Evolutionary conservation across 2,888 invertebrate species (phyloP).

Genomic region (Lochmaea crataegi): DNA sequence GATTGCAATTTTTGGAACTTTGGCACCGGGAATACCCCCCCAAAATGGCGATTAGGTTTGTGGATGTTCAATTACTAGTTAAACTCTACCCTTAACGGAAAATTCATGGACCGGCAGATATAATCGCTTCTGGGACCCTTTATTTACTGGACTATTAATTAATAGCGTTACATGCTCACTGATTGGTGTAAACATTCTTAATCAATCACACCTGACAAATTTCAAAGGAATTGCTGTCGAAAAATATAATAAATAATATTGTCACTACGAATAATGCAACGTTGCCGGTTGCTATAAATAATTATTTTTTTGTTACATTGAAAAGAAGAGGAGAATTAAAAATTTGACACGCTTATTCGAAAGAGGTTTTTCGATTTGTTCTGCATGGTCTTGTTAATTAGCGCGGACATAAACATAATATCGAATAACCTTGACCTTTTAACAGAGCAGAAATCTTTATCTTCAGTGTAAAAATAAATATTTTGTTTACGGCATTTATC

Average conservation of each 20-base stretch:
- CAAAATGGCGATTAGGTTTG: too few relatives aligned
- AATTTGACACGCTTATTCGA: neutral
- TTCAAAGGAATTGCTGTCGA: neutral
- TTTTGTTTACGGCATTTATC: too few relatives aligned
- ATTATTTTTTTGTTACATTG: too few relatives aligned
- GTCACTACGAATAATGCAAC: neutral
- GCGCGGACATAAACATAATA: neutral
- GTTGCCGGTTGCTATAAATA: neutral
- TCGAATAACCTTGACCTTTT: neutral
- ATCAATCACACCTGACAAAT: conserved; percentile 4
- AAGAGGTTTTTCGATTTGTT: neutral
- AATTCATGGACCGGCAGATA: too few relatives aligned
- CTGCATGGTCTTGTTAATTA: neutral
- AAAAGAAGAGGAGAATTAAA: neutral
- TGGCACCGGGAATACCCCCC: too few relatives aligned
- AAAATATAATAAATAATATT: neutral
- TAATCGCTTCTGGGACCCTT: too few relatives aligned
- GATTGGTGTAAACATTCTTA: conserved; percentile 5
- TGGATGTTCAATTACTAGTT: too few relatives aligned
- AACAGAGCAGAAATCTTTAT: neutral
- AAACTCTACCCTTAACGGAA: too few relatives aligned
- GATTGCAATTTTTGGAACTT: too few relatives aligned
- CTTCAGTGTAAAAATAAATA: neutral
- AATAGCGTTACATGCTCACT: conserved; percentile 5
- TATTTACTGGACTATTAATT: too few relatives aligned